Conservation (phyloP, 23 tunicate genomes). For the Aplidium turbinatum region DNA sequence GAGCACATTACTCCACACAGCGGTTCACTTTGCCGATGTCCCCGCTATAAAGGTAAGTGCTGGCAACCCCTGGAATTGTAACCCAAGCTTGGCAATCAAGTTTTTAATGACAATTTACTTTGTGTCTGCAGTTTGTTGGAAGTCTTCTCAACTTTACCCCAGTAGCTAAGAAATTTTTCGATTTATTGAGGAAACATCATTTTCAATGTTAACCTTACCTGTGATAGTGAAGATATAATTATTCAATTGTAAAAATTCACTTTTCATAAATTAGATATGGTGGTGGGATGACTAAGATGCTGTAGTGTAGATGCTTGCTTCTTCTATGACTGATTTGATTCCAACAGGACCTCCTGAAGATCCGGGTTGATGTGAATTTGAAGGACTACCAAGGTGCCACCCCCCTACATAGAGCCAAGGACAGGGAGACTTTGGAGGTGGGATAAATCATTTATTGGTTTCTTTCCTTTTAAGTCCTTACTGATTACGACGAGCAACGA, state of each 20-base stretch:
- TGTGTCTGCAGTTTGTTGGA: too few relatives aligned
- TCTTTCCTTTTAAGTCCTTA: neutral
- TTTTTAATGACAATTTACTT: too few relatives aligned
- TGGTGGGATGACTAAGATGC: too few relatives aligned
- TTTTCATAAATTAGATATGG: too few relatives aligned
- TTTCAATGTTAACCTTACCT: neutral
- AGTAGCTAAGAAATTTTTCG: neutral
- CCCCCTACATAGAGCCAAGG: slow-evolving; percentile 76
- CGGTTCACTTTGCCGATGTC: slow-evolving; percentile 71
- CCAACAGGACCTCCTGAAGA: slow-evolving; percentile 62
- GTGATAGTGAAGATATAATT: neutral
- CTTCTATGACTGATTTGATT: too few relatives aligned
- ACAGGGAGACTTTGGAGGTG: slow-evolving; percentile 54
- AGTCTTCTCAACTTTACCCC: too few relatives aligned
- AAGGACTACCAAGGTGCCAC: slow-evolving; percentile 86
- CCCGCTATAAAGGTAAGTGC: slow-evolving; percentile 60
- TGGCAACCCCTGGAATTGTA: too few relatives aligned
- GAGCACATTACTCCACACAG: slow-evolving; percentile 82
- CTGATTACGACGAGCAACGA: too few relatives aligned
- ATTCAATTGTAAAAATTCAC: neutral
- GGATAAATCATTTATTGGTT: neutral
- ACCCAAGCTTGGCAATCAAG: too few relatives aligned
- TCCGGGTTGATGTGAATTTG: slow-evolving; percentile 75
- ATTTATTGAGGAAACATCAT: neutral
- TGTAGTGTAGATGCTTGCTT: too few relatives aligned